Percentiles rank a stretch among this genome's conserved stretches.
Conservation (phyloP, 2,888 invertebrate genomes). For the Melinopterus prodromus region DNA sequence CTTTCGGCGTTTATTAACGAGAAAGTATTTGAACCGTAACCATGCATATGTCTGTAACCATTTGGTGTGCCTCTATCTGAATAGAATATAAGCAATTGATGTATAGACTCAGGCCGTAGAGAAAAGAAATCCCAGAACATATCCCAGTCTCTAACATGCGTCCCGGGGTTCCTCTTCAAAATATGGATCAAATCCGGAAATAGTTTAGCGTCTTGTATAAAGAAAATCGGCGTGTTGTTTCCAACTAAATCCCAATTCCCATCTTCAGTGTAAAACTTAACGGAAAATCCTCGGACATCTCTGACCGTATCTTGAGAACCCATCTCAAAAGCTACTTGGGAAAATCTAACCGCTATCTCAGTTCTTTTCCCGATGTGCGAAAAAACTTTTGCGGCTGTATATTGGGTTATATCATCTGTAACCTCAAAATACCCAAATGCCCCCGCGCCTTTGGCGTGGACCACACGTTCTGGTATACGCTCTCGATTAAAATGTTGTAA, state of each 20-base stretch:
- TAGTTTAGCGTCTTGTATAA: conserved; percentile 85
- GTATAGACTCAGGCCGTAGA: conserved; percentile 85
- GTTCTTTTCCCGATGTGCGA: conserved; percentile 80
- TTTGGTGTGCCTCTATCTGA: conserved; percentile 94
- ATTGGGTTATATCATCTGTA: conserved; percentile 84
- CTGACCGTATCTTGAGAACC: conserved; percentile 91
- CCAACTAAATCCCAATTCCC: conserved; percentile 95
- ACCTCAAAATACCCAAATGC: conserved; percentile 88
- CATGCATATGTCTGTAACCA: conserved; percentile 78
- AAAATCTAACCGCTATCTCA: conserved; percentile 80
- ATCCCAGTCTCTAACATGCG: conserved; percentile 89
- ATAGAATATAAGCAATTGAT: conserved; percentile 87
- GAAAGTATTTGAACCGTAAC: conserved; percentile 94
- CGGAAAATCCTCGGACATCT: conserved; percentile 91
- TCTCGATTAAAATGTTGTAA: conserved; percentile 88
- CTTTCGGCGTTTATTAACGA: conserved; percentile 83
- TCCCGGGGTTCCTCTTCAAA: conserved; percentile 94
- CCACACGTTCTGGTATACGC: conserved; percentile 94
- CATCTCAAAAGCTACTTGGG: conserved; percentile 88
- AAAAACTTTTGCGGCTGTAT: conserved; percentile 82
- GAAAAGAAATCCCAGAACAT: conserved; percentile 97
- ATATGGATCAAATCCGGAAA: conserved; percentile 97
- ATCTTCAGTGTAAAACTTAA: conserved; percentile 93
- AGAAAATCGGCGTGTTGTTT: conserved; percentile 92
- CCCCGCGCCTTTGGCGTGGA: conserved; percentile 95